Base-by-base conservation (phyloP, 2,797 vertebrate genomes). In the Cottoperca gobio region DNA sequence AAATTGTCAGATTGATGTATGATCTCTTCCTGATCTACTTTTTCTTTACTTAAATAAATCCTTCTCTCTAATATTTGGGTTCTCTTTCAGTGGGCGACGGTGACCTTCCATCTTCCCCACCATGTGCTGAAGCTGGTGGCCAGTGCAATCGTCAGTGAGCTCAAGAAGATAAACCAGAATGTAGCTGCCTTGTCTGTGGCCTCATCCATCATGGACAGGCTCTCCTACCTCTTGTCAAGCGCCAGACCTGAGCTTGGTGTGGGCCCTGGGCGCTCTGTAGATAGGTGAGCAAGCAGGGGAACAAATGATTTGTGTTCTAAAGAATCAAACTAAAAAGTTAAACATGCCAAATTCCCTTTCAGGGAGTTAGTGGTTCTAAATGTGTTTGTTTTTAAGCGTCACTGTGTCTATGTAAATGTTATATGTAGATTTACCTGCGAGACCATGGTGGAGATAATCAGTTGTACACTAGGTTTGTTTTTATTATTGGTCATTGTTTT, bases 151-250 rank as follows among this genome's bases (percentile, higher is more conserved):
- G 98, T 99, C 91, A 97, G 95, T 86, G 98, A 99, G 96, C 96
- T 99, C 90, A 99, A 99, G 96, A 99, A 99, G 95, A 96, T 99
- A 91, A 99, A 99, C 96, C 98, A 99, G 95, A 99, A 99, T 93
- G 94, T 99, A 87, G 97, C 98, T 92, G 98, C 98, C 94, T 96
- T 99, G 94, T 97, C 98, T 88, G 98, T 99, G 91, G 98, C 98
- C 48, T 99, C 98, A 91, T 99, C 98, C 91, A 96, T 99, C 93
- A 97, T 99, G 97, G 98, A 99, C 95, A 96, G 98, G 92, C 96
- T 99, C 88, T 99, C 97, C 95, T 99, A 99, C 97, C 97, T 99
- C 95, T 96, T 99, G 93, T 97, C 97, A 78, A 99, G 97, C 26
- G 97, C 97, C 58, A 95, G 97, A 72, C 97, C 97, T 45, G 98